A percentile compares a stretch with the other conserved stretches of the same genome.
Conservation (phyloP, 2,113 vertebrate species). For the Dasyurus viverrinus region DNA sequence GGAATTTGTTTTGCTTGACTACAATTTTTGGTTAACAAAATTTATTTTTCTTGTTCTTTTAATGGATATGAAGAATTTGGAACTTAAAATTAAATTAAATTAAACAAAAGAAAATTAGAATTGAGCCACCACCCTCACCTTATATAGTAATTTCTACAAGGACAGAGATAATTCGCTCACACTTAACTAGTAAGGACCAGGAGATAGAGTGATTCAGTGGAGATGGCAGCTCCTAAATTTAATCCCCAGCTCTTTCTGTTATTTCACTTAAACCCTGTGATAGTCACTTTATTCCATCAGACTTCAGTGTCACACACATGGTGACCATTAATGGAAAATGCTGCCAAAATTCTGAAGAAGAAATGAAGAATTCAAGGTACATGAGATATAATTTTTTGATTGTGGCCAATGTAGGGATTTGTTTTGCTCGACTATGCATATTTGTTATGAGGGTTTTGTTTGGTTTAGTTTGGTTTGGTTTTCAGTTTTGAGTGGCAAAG, state of each 20-base stretch:
- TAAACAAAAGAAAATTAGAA: background rate
- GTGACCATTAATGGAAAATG: background rate
- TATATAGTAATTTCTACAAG: background rate
- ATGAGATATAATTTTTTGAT: background rate
- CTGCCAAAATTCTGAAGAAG: background rate
- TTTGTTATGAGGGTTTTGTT: background rate
- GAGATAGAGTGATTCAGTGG: background rate
- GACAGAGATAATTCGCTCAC: background rate
- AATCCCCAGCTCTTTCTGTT: background rate
- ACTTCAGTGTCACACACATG: background rate
- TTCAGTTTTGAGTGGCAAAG: background rate
- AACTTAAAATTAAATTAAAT: background rate
- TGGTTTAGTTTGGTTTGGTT: background rate
- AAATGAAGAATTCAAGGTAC: background rate
- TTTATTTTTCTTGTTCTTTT: background rate
- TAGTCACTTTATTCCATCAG: background rate
- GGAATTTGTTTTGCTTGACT: background rate
- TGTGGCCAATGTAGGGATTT: background rate
- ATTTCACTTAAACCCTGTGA: background rate
- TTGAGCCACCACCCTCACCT: background rate
- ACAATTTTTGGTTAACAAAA: background rate
- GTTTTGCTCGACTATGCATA: background rate
- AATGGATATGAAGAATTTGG: background rate
- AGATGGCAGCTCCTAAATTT: background rate
- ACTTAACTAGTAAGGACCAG: background rate